Evolutionary conservation across 2,797 vertebrate genomes (phyloP), one percentile per base, ranked within the genome.

Genomic region (Tragopan temminckii): DNA sequence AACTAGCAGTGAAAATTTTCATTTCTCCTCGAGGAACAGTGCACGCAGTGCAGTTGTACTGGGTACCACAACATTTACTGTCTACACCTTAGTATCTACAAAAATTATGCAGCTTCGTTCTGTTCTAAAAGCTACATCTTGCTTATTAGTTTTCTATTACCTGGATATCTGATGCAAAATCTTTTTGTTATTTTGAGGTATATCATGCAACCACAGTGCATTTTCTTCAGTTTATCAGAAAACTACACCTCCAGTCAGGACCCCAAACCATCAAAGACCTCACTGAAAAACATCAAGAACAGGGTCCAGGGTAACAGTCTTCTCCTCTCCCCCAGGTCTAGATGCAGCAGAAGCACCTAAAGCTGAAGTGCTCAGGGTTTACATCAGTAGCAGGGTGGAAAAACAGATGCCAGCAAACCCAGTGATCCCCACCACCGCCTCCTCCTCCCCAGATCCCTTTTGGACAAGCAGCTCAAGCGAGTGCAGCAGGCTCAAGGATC

Each of bases 121-220:
- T 40, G 4, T 9, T 64, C 11, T 9, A 71, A 71, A 25, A 93
- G 35, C 16, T 35, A 18, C 53, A 68, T 12, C 27, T 46, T 66
- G n/a, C 35, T 55, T 43, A 45, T 2, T 18, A 48, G 19, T 17
- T 58, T 88, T 67, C 48, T 58, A 57, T 64, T 38, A 35, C 21
- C 35, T 46, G 36, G 16, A 3, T 59, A 76, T 52, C 35, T 11
- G 38, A 12, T 1, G 23, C 40, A 62, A 85, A 89, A 68, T 12
- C 20, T 38, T 8, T 31, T 52, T 3, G 1, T 19, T 62, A 2
- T 23, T 76, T 67, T 14, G 20, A 90, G 82, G 36, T 6, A 25
- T 18, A 14, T 8, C 3, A 0, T 3, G 5, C 27, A 88, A 72
- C 68, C 55, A 48, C 18, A 58, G 2, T 0, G 0, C 27, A 15